These are phyloP conservation scores for Phenganax marumi DNA, from an alignment of 92 coral and sea anemone species.

Conservation along the genomic window DNA sequence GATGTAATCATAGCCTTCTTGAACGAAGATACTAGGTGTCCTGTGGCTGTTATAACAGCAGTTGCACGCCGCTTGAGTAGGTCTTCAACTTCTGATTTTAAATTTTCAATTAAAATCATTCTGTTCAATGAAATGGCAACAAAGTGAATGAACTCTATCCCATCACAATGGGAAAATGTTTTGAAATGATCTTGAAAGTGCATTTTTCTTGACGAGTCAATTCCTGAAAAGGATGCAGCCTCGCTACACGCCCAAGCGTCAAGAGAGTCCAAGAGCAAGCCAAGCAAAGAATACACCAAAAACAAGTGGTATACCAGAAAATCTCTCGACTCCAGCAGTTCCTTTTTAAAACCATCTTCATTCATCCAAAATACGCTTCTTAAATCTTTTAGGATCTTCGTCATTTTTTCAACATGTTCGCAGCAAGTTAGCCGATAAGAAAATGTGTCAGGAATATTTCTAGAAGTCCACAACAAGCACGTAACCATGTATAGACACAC, in stretches of 20 bases:
- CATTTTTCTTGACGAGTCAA: conserved; percentile 30
- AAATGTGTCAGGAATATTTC: neutral
- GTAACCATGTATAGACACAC: conserved; percentile 20
- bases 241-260: conserved; percentile 14
- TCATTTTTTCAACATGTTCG: conserved; percentile 13
- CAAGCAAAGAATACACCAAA: neutral
- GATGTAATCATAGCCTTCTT: conserved; percentile 5
- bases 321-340: neutral
- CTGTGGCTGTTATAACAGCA: neutral
- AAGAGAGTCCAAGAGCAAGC: conserved; percentile 12
- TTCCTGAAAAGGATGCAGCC: conserved; percentile 11
- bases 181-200: conserved; percentile 16
- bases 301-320: conserved; percentile 19
- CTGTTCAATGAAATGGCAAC: conserved; percentile 12
- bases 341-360: neutral
- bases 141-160: neutral
- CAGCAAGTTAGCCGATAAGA: conserved; percentile 15
- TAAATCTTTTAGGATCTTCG: neutral
- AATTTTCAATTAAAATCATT: neutral
- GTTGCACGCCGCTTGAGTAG: conserved; percentile 14
- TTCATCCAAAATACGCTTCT: conserved; percentile 2
- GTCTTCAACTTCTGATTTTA: neutral
- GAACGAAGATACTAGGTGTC: conserved; percentile 18
- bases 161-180: conserved; percentile 2
- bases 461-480: conserved; percentile 12